Base-by-base conservation (phyloP, 2,888 invertebrate species). In the Cephus spinipes region DNA sequence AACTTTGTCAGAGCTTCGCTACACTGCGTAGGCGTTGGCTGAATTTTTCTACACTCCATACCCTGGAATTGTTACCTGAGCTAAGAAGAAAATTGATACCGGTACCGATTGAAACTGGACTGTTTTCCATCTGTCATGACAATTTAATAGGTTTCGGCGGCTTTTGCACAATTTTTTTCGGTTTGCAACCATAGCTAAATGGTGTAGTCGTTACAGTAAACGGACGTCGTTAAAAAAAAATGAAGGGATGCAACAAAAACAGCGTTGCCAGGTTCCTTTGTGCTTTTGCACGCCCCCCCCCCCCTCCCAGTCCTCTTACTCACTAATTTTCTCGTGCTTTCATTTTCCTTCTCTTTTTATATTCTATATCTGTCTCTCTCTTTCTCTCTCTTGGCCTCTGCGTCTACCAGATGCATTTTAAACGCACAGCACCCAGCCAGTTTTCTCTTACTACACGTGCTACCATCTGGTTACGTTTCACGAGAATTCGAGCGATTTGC, bases 311-410 rank as follows among this genome's bases (percentile, higher is more conserved):
- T 2, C 15, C 23, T 6, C 15, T 6, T 40, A 23, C 40, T 40
- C 40, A 1, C 9, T 55, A 55, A 55, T 23, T 55, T 55, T 55
- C 55, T 55, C 9, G 23, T 55, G 55, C 55, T 23, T 23, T 9
- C 23, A 55, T 55, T 55, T 55, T 55, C 23, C 23, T 78, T 69
- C 68, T 76, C 36, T 12, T 33, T 35, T 33, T n/a, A 34, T 73
- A 68, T 69, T 79, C 75, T 76, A 33, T 77, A 68, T 73, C 75
- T 76, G 36, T 73, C 74, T 74, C 30, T 75, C 75, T 73, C 31
- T 23, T 33, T 68, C 73, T 68, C 68, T 73, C 31, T 69, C 3
- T 36, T 15, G 69, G 73, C 40, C 35, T 31, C 23, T 23, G 30
- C 35, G 15, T 75, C 32, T 34, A 68, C 76, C 73, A 69, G 15